These are phyloP conservation scores for Crenuchus spilurus DNA, from an alignment of 2,797 vertebrate species.

Conservation along the genomic window DNA sequence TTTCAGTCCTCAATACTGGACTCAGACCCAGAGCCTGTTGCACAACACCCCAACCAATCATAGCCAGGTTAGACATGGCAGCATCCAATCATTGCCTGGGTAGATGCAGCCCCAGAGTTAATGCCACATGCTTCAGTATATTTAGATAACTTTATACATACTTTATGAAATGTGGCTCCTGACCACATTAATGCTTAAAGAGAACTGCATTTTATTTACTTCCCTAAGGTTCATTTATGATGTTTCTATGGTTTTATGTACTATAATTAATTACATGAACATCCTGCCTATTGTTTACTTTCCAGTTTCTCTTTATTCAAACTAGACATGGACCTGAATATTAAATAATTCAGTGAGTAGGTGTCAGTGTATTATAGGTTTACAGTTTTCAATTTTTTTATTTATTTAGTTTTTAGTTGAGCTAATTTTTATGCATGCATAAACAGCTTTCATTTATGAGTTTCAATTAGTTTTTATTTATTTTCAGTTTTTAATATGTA, in stretches of 20 bases:
- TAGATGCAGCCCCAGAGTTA: too few relatives aligned
- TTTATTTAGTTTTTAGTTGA: too few relatives aligned
- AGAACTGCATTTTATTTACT: neutral
- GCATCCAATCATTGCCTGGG: conserved; percentile 25
- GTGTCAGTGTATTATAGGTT: too few relatives aligned
- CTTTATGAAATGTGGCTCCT: conserved; percentile 1
- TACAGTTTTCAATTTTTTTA: too few relatives aligned
- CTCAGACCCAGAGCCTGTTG: conserved; percentile 41
- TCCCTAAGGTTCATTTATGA: neutral
- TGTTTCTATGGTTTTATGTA: neutral
- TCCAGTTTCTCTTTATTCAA: too few relatives aligned
- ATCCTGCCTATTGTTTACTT: too few relatives aligned
- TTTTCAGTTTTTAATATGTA: too few relatives aligned
- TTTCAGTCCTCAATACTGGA: conserved; percentile 21
- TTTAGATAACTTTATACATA: conserved; percentile 16
- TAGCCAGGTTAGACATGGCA: conserved; percentile 11
- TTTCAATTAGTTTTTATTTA: too few relatives aligned
- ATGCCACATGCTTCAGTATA: neutral
- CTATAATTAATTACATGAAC: neutral
- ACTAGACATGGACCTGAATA: too few relatives aligned
- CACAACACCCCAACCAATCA: conserved; percentile 20
- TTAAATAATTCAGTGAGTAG: too few relatives aligned
- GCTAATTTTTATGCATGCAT: too few relatives aligned
- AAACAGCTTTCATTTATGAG: too few relatives aligned
- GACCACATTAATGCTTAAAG: neutral